A percentile compares a stretch with the other conserved stretches of the same genome.
Conservation (phyloP, 92 coral and sea anemone species). For the Palythoa grandis region DNA sequence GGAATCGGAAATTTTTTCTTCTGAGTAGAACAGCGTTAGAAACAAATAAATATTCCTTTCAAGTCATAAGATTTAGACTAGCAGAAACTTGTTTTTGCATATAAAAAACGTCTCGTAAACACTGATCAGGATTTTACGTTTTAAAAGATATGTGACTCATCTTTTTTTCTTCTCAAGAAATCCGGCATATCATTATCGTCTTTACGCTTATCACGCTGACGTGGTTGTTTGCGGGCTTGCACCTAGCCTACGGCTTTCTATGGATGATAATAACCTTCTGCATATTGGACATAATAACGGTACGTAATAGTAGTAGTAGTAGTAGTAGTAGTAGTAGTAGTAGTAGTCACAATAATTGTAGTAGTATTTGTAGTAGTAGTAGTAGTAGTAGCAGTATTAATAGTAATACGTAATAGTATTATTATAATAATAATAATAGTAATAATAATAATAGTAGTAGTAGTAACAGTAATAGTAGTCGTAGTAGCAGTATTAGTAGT, state of each 20-base stretch:
- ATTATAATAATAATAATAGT: too few species aligned
- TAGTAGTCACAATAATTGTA: too few species aligned
- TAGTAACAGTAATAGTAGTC: not conserved
- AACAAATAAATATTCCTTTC: too few species aligned
- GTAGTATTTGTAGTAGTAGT: too few species aligned
- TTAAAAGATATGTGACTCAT: not conserved
- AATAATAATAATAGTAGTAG: too few species aligned
- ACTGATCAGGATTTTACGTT: not conserved
- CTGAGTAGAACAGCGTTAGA: too few species aligned
- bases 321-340: too few species aligned
- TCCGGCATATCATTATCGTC: constrained; percentile 74
- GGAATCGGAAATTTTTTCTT: too few species aligned
- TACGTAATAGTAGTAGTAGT: constrained; percentile 36
- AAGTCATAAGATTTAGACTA: too few species aligned
- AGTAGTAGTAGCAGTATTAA: not conserved
- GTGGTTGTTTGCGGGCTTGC: constrained; percentile 97
- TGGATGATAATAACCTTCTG: constrained; percentile 85
- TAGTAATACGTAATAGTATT: not conserved
- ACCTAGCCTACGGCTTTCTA: constrained; percentile 82
- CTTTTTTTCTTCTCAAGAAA: constrained; percentile 60
- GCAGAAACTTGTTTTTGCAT: too few species aligned
- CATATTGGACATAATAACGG: constrained; percentile 77
- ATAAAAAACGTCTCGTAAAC: too few species aligned
- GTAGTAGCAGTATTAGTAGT: not conserved
- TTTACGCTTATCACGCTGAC: constrained; percentile 77